A percentile compares a stretch with the other conserved stretches of the same genome.
Conservation (phyloP, 2,888 invertebrate species). For the Auanema freiburgensis region DNA sequence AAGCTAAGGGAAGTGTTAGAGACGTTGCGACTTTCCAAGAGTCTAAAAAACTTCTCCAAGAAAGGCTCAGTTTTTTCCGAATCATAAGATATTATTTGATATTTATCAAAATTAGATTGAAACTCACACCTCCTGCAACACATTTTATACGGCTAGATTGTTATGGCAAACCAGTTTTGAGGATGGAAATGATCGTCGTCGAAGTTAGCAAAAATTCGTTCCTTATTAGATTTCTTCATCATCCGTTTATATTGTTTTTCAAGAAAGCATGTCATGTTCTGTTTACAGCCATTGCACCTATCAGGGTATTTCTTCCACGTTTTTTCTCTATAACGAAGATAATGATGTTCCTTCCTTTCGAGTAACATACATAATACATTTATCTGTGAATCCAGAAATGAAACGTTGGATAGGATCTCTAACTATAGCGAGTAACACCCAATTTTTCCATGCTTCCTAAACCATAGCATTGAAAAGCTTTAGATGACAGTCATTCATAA, state of each 20-base stretch:
- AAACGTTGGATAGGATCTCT: conserved; percentile 48
- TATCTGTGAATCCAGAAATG: conserved; percentile 46
- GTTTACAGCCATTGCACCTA: conserved; percentile 39
- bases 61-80: not conserved
- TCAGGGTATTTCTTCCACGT: conserved; percentile 5
- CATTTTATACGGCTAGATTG: not conserved
- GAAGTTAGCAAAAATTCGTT: conserved; percentile 22
- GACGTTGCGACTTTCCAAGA: not conserved
- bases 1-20: not conserved
- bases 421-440: conserved; percentile 38
- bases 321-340: not conserved
- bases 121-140: conserved; percentile 8
- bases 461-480: too few species aligned
- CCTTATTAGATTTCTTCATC: conserved; percentile 15
- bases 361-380: conserved; percentile 31
- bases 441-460: conserved; percentile 9
- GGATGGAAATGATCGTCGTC: conserved; percentile 49
- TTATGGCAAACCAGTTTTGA: conserved; percentile 41
- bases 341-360: not conserved
- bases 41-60: not conserved
- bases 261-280: conserved; percentile 48
- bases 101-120: not conserved
- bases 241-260: conserved; percentile 35
- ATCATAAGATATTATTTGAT: conserved; percentile 1
- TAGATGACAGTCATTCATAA: too few species aligned